Conservation (phyloP, 2,888 invertebrate genomes). For the Chloroclystis v-ata region DNA sequence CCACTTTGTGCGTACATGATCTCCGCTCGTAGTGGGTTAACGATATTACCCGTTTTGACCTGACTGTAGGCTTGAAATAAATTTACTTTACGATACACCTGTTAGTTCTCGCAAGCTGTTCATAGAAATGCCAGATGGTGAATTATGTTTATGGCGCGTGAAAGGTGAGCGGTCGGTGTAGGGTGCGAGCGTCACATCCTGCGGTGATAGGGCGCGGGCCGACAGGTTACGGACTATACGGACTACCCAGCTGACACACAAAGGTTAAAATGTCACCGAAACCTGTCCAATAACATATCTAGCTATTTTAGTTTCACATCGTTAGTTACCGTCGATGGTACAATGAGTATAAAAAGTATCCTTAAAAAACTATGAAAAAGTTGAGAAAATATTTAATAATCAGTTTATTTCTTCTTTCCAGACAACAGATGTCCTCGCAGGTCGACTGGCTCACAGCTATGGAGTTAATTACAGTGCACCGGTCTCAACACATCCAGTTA, state of each 20-base stretch:
- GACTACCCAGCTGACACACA: neutral
- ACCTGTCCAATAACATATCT: neutral
- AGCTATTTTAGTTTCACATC: neutral
- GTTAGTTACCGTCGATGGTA: neutral
- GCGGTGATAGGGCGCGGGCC: slow-evolving; percentile 12
- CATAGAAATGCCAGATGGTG: slow-evolving; percentile 14
- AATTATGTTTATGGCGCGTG: slow-evolving; percentile 15
- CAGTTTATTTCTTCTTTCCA: slow-evolving; percentile 35
- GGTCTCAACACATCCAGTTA: slow-evolving; percentile 42
- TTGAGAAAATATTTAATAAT: slow-evolving; percentile 3
- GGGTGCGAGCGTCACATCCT: slow-evolving; percentile 15
- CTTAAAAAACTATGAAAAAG: neutral
- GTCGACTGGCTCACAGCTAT: slow-evolving; percentile 47
- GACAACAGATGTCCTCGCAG: slow-evolving; percentile 51
- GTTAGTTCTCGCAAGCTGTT: slow-evolving; percentile 12
- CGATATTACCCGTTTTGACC: slow-evolving; percentile 31
- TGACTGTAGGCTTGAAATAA: slow-evolving; percentile 17
- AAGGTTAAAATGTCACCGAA: slow-evolving; percentile 5
- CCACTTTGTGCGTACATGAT: slow-evolving; percentile 36
- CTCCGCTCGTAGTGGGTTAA: slow-evolving; percentile 36
- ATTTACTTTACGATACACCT: slow-evolving; percentile 16
- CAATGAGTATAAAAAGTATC: neutral
- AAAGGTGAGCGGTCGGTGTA: slow-evolving; percentile 9
- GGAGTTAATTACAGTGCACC: slow-evolving; percentile 46
- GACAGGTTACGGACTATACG: slow-evolving; percentile 1